A percentile compares a stretch with the other conserved stretches of the same genome.
Evolutionary conservation across 2,888 invertebrate species (phyloP).

Genomic region (Pollenia amentaria): DNA sequence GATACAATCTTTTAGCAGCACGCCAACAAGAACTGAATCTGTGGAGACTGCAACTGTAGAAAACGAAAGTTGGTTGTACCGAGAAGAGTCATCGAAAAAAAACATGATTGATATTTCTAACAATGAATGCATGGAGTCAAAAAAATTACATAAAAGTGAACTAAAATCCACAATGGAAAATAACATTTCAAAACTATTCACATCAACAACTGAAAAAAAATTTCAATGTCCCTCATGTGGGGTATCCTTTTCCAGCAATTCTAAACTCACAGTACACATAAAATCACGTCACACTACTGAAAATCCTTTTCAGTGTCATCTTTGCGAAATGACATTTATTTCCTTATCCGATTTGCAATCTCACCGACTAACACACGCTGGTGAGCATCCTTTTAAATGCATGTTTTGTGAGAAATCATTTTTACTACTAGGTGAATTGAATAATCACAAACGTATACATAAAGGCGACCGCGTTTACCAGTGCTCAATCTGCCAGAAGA

Average conservation of each 20-base stretch:
- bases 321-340: neutral
- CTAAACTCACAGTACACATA: neutral
- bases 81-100: no score
- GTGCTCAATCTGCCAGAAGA: constrained; percentile 1
- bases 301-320: neutral
- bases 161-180: no score
- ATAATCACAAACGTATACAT: neutral
- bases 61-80: no score
- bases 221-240: neutral
- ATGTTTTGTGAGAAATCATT: constrained; percentile 8
- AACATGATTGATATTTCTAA: no score
- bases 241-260: neutral
- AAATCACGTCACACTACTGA: neutral
- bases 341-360: neutral
- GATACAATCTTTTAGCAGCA: no score
- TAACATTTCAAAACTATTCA: no score
- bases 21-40: no score
- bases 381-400: neutral
- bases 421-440: neutral
- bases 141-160: no score
- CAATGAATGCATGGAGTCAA: no score
- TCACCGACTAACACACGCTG: neutral
- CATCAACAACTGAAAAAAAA: neutral
- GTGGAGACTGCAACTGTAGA: no score
- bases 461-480: neutral